These are phyloP conservation scores for Chelon auratus DNA, from an alignment of 2,797 vertebrate species.

Conservation along the genomic window DNA sequence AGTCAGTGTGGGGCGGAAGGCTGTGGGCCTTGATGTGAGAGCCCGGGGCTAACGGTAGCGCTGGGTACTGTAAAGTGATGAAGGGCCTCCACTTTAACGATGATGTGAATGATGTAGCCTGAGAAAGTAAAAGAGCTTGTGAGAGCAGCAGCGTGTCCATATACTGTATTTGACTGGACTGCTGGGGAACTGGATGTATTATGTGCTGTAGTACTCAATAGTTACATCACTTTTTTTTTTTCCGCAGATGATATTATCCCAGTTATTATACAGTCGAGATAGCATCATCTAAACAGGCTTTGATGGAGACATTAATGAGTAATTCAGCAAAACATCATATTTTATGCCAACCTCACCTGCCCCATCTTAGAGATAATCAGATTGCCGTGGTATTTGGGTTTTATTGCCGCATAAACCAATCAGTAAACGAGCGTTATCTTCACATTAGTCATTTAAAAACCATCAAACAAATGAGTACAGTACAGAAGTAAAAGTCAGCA, in stretches of 20 bases:
- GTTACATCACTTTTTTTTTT: slow-evolving; percentile 45
- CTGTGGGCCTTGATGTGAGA: slow-evolving; percentile 76
- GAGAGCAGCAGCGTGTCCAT: slow-evolving; percentile 64
- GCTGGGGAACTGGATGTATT: slow-evolving; percentile 27
- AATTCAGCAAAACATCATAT: background rate
- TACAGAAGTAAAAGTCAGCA: background rate
- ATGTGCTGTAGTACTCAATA: slow-evolving; percentile 38
- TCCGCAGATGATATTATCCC: slow-evolving; percentile 27
- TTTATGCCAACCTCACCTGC: slow-evolving; percentile 1
- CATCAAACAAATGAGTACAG: background rate
- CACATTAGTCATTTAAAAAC: background rate
- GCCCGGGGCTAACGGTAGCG: slow-evolving; percentile 77
- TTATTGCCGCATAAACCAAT: background rate
- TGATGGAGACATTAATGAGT: slow-evolving; percentile 5
- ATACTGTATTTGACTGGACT: slow-evolving; percentile 58
- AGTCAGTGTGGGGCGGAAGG: slow-evolving; percentile 75
- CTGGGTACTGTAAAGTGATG: slow-evolving; percentile 83
- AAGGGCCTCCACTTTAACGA: slow-evolving; percentile 80
- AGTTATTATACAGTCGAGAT: slow-evolving; percentile 2
- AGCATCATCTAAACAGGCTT: slow-evolving; percentile 6
- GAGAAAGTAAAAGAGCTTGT: slow-evolving; percentile 74
- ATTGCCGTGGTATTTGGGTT: background rate
- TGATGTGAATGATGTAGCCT: slow-evolving; percentile 83
- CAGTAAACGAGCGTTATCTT: background rate
- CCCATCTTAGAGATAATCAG: background rate